Conservation (phyloP, 1,140 invertebrate genomes). For the Dolichoris vasculosae region DNA sequence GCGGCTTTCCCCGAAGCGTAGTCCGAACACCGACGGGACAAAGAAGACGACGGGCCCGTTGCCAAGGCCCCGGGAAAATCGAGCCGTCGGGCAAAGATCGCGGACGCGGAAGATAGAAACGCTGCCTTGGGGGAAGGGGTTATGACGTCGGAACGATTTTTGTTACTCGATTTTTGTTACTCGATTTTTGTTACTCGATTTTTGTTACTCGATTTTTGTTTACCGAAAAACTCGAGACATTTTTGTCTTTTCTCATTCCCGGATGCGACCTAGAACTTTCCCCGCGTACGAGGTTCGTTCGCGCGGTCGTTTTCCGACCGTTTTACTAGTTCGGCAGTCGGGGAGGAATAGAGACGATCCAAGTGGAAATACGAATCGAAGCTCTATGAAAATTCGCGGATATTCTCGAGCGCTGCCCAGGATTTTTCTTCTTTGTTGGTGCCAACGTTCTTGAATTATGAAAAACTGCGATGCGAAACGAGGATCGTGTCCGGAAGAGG, state of each 20-base stretch:
- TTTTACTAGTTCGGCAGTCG: too few species aligned
- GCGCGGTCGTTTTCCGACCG: too few species aligned
- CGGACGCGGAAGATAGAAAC: background rate
- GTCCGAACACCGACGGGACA: background rate
- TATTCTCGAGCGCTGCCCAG: too few species aligned
- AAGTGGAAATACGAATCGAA: background rate
- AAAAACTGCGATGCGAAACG: background rate
- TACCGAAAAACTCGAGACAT: too few species aligned
- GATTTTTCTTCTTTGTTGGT: too few species aligned
- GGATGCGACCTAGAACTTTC: too few species aligned
- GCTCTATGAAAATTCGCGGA: too few species aligned
- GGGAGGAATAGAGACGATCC: background rate
- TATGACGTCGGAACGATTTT: background rate
- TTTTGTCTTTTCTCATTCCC: too few species aligned
- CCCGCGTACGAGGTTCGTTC: background rate
- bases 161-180: too few species aligned
- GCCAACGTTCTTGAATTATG: background rate
- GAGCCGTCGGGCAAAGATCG: too few species aligned
- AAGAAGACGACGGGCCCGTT: conserved; percentile 2
- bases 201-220: background rate
- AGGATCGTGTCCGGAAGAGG: background rate
- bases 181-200: too few species aligned
- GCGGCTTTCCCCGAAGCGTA: background rate
- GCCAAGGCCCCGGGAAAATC: conserved; percentile 29
- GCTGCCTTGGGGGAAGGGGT: too few species aligned